Conservation (phyloP, 2,797 vertebrate species). For the Columba guinea region DNA sequence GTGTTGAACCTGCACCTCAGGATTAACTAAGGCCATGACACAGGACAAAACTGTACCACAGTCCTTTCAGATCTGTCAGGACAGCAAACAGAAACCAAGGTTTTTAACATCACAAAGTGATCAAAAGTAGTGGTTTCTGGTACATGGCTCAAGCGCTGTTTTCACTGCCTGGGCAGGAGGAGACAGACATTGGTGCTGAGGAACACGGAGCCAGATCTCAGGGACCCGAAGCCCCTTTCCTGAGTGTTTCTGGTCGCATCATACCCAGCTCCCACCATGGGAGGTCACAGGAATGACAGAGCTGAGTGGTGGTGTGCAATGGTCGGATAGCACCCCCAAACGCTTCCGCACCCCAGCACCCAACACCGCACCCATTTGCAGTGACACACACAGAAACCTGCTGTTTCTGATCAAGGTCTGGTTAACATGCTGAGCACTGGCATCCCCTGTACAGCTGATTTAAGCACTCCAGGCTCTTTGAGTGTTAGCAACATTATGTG, state of each 20-base stretch:
- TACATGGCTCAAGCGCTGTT: neutral
- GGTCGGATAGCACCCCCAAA: neutral
- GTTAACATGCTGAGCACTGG: neutral
- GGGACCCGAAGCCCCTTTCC: neutral
- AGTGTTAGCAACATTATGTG: neutral
- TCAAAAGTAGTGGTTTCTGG: neutral
- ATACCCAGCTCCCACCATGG: neutral
- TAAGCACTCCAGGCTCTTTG: neutral
- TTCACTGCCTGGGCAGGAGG: neutral
- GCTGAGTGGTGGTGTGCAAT: accelerated
- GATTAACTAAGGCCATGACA: neutral
- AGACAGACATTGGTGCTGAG: accelerated
- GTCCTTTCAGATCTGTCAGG: neutral
- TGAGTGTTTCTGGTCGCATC: neutral
- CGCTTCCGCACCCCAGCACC: neutral
- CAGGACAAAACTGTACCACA: accelerated
- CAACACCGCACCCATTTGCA: neutral
- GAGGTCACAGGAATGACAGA: neutral
- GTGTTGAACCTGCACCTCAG: neutral
- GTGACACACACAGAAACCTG: neutral
- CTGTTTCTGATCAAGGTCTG: neutral
- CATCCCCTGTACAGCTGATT: neutral
- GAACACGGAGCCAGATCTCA: neutral
- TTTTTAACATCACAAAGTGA: neutral
- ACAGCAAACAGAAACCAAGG: neutral